These are phyloP conservation scores for Pogonophryne albipinna DNA, from an alignment of 2,797 vertebrate species.

Conservation along the genomic window DNA sequence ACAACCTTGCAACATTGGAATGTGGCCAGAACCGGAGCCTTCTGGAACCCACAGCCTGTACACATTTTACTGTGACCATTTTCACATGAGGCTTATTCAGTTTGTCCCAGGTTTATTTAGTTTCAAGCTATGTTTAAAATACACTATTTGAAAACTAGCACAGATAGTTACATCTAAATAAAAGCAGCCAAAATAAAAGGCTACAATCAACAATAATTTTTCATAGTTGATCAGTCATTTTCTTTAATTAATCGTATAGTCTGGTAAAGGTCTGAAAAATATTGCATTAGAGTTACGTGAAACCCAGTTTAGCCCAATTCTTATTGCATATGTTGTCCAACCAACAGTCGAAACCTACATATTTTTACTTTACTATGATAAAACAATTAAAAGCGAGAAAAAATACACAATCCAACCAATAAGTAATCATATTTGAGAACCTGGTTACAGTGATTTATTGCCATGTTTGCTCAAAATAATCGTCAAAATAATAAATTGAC, in stretches of 20 bases:
- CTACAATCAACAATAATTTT: not conserved
- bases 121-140: not conserved
- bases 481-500: not conserved
- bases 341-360: not conserved
- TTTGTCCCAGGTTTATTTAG: not conserved
- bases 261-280: not conserved
- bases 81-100: not conserved
- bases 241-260: not conserved
- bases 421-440: not conserved
- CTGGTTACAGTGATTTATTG: not conserved
- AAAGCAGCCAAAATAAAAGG: not conserved
- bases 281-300: no score
- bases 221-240: not conserved
- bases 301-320: not conserved
- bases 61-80: not conserved
- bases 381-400: not conserved
- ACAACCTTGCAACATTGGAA: no score
- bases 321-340: not conserved
- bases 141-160: not conserved
- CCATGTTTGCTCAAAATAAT: not conserved
- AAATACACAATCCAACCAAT: not conserved
- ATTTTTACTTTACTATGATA: not conserved
- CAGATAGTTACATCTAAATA: not conserved
- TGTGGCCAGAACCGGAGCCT: no score
- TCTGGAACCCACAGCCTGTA: not conserved